These are phyloP conservation scores for Tetragnatha versicolor DNA, from an alignment of 1,140 invertebrate genomes.

Conservation along the genomic window DNA sequence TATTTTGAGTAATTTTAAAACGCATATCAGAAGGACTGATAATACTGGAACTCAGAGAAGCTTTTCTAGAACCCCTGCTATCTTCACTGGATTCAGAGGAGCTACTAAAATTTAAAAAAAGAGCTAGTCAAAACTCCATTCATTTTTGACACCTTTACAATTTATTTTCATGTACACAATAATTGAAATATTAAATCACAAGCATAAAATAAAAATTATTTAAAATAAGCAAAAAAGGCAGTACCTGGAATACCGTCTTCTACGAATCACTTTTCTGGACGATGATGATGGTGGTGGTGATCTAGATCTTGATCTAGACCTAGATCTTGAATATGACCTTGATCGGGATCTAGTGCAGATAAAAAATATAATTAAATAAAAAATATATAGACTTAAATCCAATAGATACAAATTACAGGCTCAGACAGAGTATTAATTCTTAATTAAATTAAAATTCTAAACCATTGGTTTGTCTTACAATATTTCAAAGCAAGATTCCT, in stretches of 20 bases:
- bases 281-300: no score
- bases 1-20: conserved; percentile 8
- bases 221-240: neutral
- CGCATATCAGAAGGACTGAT: conserved; percentile 4
- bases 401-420: no score
- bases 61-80: conserved; percentile 18
- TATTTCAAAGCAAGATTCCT: no score
- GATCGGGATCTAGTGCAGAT: conserved; percentile 11
- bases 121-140: no score
- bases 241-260: conserved; percentile 37
- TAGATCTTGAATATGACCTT: conserved; percentile 33
- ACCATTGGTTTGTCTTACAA: no score
- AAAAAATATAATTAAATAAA: neutral
- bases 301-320: conserved; percentile 32
- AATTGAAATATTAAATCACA: neutral
- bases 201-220: neutral
- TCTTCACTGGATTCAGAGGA: conserved; percentile 48
- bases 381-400: no score
- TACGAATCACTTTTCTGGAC: conserved; percentile 12
- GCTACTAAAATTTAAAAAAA: conserved; percentile 3
- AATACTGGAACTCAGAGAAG: conserved; percentile 34
- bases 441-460: neutral
- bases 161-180: no score
- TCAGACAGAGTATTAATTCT: neutral
- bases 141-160: no score